phyloP scores from a whole-genome alignment of 2,797 vertebrate genomes.

The Neosilurus mollespiculum region DNA sequence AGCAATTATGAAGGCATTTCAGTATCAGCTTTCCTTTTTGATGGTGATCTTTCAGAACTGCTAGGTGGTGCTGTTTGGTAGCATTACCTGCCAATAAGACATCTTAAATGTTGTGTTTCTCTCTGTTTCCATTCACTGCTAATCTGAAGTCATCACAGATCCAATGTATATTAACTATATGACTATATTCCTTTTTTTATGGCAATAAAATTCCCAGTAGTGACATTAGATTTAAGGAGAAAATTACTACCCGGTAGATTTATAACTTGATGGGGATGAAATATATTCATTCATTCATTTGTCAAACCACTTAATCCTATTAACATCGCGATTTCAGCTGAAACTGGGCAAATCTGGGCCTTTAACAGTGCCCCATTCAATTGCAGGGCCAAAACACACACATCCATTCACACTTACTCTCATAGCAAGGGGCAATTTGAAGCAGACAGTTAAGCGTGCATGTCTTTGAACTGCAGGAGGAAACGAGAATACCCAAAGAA shows the following conservation, averaged over 20 bases:
- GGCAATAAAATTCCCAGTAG: background rate
- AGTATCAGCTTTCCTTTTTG: background rate
- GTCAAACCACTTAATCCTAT: no score
- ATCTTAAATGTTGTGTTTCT: background rate
- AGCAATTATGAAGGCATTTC: background rate
- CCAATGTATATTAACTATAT: slow-evolving; percentile 5
- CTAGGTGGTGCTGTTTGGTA: slow-evolving; percentile 79
- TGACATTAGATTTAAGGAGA: slow-evolving; percentile 6
- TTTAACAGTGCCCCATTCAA: no score
- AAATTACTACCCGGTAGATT: background rate
- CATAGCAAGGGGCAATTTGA: no score
- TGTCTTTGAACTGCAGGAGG: no score
- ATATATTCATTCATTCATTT: no score
- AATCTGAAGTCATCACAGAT: background rate
- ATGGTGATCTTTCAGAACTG: slow-evolving; percentile 58
- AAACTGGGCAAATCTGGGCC: no score
- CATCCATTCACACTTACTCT: no score
- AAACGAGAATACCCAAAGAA: no score
- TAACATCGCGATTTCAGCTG: no score
- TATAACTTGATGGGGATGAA: background rate
- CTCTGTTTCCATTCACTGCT: background rate
- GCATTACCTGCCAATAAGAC: slow-evolving; percentile 48
- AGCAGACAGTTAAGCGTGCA: no score
- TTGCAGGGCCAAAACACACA: no score
- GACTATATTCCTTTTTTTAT: slow-evolving; percentile 6